Percentiles rank a stretch among this genome's conserved stretches.
Conservation (phyloP, 1,140 invertebrate species). For the Aphidius gifuensis region DNA sequence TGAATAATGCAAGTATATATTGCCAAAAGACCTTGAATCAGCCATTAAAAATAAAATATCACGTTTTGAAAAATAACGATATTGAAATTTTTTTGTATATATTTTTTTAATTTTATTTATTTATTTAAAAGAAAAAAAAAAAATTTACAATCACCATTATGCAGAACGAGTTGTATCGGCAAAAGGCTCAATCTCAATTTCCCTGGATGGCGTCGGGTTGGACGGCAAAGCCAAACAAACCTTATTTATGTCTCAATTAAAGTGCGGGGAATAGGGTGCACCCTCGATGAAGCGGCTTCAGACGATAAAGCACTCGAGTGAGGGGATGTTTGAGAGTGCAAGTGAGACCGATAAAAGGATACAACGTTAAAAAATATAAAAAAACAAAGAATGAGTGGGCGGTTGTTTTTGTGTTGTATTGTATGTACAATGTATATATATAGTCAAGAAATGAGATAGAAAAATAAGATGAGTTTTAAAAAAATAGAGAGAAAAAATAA, state of each 20-base stretch:
- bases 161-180: constrained; percentile 55
- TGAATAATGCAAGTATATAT: too few relatives aligned
- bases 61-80: too few relatives aligned
- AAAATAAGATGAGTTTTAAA: too few relatives aligned
- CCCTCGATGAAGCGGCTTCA: constrained; percentile 55
- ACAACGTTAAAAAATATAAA: not conserved
- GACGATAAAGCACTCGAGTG: constrained; percentile 54
- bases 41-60: too few relatives aligned
- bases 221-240: constrained; percentile 56
- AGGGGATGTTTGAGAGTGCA: constrained; percentile 31
- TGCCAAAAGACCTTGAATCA: too few relatives aligned
- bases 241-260: constrained; percentile 60
- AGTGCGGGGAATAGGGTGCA: constrained; percentile 54
- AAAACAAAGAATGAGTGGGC: constrained; percentile 19
- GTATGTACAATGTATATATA: too few relatives aligned
- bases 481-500: constrained; percentile 20
- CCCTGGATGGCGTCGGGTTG: constrained; percentile 45
- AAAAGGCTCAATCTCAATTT: constrained; percentile 53
- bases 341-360: constrained; percentile 9
- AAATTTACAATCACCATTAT: constrained; percentile 54
- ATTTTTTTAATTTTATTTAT: too few relatives aligned
- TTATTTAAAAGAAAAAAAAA: too few relatives aligned
- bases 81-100: too few relatives aligned
- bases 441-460: too few relatives aligned
- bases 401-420: not conserved